Evolutionary conservation across 2,797 vertebrate genomes (phyloP), one percentile per base, ranked within the genome.

Genomic region (Acanthopagrus latus): DNA sequence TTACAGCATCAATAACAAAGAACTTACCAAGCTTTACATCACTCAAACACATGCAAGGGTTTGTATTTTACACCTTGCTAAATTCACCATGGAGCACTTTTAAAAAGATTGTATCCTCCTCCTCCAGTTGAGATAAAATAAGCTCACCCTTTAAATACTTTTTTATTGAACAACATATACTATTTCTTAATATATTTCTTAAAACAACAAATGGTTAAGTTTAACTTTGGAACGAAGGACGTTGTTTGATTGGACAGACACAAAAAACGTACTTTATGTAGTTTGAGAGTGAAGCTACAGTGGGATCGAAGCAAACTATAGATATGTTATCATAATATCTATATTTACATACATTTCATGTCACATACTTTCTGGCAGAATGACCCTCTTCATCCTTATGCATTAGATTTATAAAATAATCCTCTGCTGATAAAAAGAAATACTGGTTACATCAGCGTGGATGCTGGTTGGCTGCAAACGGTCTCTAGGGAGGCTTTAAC

Each of bases 1-100:
- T 76, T n/a, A 78, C 57, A 74, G 62, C 55, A 5, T 79, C 64
- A 60, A 1, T 52, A 76, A 75, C 74, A 33, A 44, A 71, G 44
- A 71, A 56, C 63, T 64, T 65, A 60, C 51, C 71, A 63, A 64
- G 67, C 38, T 81, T 85, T 71, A 58, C 52, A 70, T 70, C 76
- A 51, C 0, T 73, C 69, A 75, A 21, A 77, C 52, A 73, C 69
- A 75, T 66, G 69, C 27, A 44, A 20, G 59, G 5, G 12, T 20
- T 25, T 51, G 20, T 17, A 46, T 14, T n/a, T 33, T 43, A 6
- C 10, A 1, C 3, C 4, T 43, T 6, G 5, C 18, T 59, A 50
- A 33, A 67, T 57, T 57, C 54, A 74, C 43, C 59, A 58, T 65
- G 14, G 0, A 78, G 18, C n/a, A 23, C 12, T 51, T 47, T 64